These are phyloP conservation scores for Perognathus longimembris DNA, from an alignment of 2,113 vertebrate genomes.

Conservation along the genomic window DNA sequence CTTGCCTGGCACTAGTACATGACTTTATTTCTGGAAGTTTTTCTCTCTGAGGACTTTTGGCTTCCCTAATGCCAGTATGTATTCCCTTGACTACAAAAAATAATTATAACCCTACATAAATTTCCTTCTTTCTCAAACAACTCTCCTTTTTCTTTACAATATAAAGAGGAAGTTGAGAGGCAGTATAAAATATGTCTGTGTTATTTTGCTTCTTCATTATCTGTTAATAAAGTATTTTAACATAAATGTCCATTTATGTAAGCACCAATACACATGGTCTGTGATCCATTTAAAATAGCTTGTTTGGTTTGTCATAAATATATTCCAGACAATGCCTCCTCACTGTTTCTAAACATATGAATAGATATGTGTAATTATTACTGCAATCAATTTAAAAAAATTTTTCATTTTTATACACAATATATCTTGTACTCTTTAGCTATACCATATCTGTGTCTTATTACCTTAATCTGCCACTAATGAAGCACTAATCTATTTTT, in stretches of 20 bases:
- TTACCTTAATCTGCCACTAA: background rate
- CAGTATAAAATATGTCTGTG: background rate
- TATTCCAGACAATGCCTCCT: background rate
- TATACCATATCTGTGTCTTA: background rate
- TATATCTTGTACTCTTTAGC: background rate
- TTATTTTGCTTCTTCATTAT: background rate
- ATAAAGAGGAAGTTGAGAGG: background rate
- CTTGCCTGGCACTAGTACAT: too few relatives aligned
- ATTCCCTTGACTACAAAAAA: background rate
- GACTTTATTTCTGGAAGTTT: background rate
- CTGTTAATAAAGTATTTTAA: background rate
- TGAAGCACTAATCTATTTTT: background rate
- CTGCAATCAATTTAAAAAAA: background rate
- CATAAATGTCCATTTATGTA: background rate
- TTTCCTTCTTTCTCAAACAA: background rate
- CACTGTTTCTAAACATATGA: background rate
- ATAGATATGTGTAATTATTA: background rate
- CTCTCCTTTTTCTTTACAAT: background rate
- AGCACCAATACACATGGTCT: background rate
- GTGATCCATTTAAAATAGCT: background rate
- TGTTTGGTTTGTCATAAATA: background rate
- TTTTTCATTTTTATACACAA: background rate
- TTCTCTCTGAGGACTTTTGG: background rate
- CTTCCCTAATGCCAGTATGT: background rate
- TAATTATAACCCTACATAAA: background rate